Evolutionary conservation across 1,140 invertebrate species (phyloP), one percentile per base, ranked within the genome.

Genomic region (Drosophila malerkotliana): DNA sequence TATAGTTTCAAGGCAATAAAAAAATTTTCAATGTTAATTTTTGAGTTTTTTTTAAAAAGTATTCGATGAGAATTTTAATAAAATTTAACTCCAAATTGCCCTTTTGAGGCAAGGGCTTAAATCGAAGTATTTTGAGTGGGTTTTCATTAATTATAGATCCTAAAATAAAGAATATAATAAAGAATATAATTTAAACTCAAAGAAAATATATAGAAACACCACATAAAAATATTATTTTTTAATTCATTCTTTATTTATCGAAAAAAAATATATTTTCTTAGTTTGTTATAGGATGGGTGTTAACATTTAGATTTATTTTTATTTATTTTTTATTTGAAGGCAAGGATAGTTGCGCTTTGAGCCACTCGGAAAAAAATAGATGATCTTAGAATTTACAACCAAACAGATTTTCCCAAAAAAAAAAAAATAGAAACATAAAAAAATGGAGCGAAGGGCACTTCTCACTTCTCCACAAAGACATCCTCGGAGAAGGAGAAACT

Each of bases 401-500:
- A 30, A 34, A 34, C 15, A 53, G 15, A 26, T n/a, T 48, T n/a
- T 9, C 2, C 7, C 12, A 18, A 18, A 21, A 34, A 18, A 37
- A 37, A 53, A 6, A 14, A 44, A 15, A 26, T 15, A 49, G 28
- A 34, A 53, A 55, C 9, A 34, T 4, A 18, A 18, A 18, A 15
- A 18, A 18, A 18, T 18, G 18, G 7, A 8, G 8, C 21, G 37
- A 8, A 14, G 14, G 49, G 9, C 10, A 10, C 21, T 21, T 8
- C 14, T 71, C 48, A 77, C 44, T 72, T 67, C 4, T 85, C 69
- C 56, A 68, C 75, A 14, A 82, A 78, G 15, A 53, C 47, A 12
- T 87, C 82, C 54, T 88, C 83, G 12, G 71, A 57, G 10, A 82
- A 82, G 44, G 90, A 91, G 75, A 91, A 91, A 39, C 83, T 88